phyloP scores from a whole-genome alignment of 2,797 vertebrate species.

The Rhinichthys osculus region DNA sequence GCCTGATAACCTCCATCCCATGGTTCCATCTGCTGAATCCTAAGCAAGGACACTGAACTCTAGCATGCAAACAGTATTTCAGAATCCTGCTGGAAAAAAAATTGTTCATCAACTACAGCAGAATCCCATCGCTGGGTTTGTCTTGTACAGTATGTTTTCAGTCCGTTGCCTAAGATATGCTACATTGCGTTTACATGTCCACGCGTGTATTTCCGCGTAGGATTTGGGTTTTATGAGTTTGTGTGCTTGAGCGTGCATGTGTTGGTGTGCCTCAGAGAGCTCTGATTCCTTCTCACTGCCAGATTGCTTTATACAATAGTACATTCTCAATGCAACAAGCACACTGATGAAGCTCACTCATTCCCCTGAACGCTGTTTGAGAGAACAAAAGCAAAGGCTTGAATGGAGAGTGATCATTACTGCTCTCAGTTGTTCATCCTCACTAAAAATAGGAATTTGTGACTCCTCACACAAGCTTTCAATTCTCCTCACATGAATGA shows the following conservation, averaged over 20 bases:
- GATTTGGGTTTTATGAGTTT: constrained; percentile 20
- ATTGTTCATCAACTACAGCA: constrained; percentile 35
- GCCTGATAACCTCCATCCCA: constrained; percentile 82
- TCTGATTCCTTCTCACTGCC: constrained; percentile 21
- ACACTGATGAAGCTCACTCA: constrained; percentile 56
- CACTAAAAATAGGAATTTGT: constrained; percentile 59
- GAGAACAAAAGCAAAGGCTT: constrained; percentile 53
- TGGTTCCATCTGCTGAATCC: constrained; percentile 84
- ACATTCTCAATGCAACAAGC: constrained; percentile 49
- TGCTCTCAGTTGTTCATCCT: constrained; percentile 55
- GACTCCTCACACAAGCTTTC: constrained; percentile 57
- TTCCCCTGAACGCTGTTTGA: constrained; percentile 46
- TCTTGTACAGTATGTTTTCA: constrained; percentile 10
- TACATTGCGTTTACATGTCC: constrained; percentile 11
- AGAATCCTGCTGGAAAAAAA: constrained; percentile 57
- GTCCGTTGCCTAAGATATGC: constrained; percentile 8
- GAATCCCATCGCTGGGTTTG: constrained; percentile 12
- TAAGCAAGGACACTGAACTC: constrained; percentile 78
- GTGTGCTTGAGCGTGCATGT: neutral
- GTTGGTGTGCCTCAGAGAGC: constrained; percentile 4
- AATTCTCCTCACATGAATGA: constrained; percentile 63
- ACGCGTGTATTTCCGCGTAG: neutral
- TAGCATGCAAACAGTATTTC: constrained; percentile 71
- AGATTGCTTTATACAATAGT: constrained; percentile 54
- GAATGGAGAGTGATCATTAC: constrained; percentile 58